phyloP scores from a whole-genome alignment of 2,888 invertebrate genomes.

The Drosophila kanekoi region DNA sequence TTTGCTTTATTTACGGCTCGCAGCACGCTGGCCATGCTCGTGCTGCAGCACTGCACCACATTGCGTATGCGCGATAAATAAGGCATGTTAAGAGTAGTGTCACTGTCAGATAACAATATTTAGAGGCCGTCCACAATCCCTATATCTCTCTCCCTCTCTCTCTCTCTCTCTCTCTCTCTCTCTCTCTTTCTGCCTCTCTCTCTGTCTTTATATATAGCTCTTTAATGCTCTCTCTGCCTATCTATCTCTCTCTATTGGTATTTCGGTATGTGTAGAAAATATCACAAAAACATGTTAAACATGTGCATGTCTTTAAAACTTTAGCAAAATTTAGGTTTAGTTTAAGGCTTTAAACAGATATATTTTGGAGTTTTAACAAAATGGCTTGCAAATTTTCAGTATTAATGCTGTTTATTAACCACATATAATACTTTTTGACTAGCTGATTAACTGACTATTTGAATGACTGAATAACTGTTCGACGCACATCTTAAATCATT shows the following conservation, averaged over 20 bases:
- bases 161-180: slow-evolving; percentile 5
- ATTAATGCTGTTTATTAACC: too few relatives aligned
- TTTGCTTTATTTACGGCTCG: slow-evolving; percentile 23
- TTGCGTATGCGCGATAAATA: slow-evolving; percentile 58
- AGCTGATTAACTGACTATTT: too few relatives aligned
- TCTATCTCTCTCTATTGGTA: neutral
- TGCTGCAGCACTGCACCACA: slow-evolving; percentile 31
- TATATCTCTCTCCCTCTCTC: neutral
- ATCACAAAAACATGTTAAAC: too few relatives aligned
- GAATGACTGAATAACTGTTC: too few relatives aligned
- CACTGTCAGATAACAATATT: slow-evolving; percentile 63
- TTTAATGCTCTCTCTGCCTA: neutral
- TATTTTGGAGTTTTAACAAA: too few relatives aligned
- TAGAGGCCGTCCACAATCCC: slow-evolving; percentile 33
- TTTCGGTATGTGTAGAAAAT: neutral
- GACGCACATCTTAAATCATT: too few relatives aligned
- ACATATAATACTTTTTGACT: too few relatives aligned
- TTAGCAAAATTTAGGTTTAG: too few relatives aligned
- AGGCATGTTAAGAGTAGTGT: slow-evolving; percentile 40
- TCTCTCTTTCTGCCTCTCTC: slow-evolving; percentile 3
- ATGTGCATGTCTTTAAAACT: too few relatives aligned
- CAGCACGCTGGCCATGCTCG: slow-evolving; percentile 11
- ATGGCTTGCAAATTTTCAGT: too few relatives aligned
- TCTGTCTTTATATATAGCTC: neutral
- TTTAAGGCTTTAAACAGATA: too few relatives aligned